Conservation (phyloP, 1,140 invertebrate genomes). For the Zaprionus lachaisei region DNA sequence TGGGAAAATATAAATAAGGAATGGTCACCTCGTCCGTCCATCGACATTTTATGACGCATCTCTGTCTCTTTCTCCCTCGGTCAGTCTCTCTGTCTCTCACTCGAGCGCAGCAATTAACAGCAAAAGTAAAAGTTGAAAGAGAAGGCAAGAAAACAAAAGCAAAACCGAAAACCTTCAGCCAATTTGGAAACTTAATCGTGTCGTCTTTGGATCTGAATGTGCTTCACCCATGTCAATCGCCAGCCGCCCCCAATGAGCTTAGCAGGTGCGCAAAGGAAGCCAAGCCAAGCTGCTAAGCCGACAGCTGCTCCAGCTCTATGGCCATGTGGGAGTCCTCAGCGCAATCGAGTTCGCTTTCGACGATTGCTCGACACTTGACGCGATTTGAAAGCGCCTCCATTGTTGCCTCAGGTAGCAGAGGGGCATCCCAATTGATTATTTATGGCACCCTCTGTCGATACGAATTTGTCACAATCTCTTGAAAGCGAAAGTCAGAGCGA, state of each 20-base stretch:
- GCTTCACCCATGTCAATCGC: conserved; percentile 1
- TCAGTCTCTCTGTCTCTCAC: neutral
- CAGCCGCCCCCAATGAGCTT: neutral
- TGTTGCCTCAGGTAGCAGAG: neutral
- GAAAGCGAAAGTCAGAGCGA: conserved; percentile 2
- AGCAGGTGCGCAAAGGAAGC: neutral
- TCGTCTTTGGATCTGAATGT: neutral
- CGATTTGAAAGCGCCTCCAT: neutral
- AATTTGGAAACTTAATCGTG: conserved; percentile 7
- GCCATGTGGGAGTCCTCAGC: neutral
- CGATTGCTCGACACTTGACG: conserved; percentile 1
- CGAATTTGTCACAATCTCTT: conserved; percentile 2
- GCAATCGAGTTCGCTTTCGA: neutral
- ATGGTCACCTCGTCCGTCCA: conserved; percentile 1
- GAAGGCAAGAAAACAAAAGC: neutral
- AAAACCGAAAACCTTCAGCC: neutral
- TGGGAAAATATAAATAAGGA: conserved; percentile 13
- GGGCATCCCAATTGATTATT: conserved; percentile 1
- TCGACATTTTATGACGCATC: conserved; percentile 14
- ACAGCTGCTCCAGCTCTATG: neutral
- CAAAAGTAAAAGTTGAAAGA: conserved; percentile 17
- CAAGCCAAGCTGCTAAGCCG: neutral
- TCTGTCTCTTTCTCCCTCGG: neutral
- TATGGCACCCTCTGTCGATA: conserved; percentile 3
- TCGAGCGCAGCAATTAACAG: conserved; percentile 5